Percentiles rank a stretch among this genome's conserved stretches.
Conservation (phyloP, 37 sponge, comb jelly and placozoan species). For the Corticium candelabrum region DNA sequence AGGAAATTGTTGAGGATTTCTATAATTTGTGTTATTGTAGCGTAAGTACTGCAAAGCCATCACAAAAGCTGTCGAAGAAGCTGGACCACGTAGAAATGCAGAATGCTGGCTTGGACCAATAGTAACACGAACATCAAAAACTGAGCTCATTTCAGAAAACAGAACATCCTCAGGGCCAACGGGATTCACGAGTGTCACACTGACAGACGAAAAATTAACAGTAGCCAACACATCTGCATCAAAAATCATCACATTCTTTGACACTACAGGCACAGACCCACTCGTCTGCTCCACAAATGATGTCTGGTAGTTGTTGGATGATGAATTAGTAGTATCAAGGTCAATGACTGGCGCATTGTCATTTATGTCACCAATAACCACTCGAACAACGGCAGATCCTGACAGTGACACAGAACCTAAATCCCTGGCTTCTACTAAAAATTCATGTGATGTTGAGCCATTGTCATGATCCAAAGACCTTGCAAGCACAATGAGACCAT, state of each 20-base stretch:
- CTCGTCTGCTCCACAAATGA: neutral
- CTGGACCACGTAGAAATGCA: neutral
- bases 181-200: neutral
- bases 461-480: neutral
- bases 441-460: neutral
- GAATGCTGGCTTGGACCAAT: neutral
- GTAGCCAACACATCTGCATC: neutral
- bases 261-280: neutral
- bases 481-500: neutral
- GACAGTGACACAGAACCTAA: neutral
- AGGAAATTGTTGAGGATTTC: neutral
- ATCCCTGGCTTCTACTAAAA: neutral
- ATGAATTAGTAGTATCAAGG: neutral
- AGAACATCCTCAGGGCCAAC: neutral
- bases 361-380: slow-evolving; percentile 22
- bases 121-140: neutral
- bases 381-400: slow-evolving; percentile 6
- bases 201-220: neutral
- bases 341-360: slow-evolving; percentile 16
- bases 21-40: neutral
- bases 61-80: neutral
- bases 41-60: neutral
- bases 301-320: neutral
- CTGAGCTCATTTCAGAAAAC: neutral
- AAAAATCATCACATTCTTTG: neutral